phyloP scores from a whole-genome alignment of 2,113 vertebrate genomes.

The Cochlearius cochlearius region DNA sequence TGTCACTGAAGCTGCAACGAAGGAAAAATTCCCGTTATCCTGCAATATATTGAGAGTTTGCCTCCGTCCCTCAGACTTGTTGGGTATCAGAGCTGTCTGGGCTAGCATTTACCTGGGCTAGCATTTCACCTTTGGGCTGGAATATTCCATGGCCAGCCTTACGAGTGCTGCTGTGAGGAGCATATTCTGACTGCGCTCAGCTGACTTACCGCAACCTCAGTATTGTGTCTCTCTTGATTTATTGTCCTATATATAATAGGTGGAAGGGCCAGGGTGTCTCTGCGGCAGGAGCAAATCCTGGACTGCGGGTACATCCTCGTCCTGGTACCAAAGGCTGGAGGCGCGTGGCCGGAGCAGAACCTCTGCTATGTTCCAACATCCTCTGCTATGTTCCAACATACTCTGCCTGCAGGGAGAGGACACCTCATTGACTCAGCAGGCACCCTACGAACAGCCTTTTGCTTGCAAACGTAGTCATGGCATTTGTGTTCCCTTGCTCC shows the following conservation, averaged over 20 bases:
- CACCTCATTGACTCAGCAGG: background rate
- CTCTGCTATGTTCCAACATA: background rate
- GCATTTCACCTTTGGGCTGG: background rate
- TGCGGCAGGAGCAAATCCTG: background rate
- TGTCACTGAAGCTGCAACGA: too few relatives aligned
- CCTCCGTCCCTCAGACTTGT: rapidly evolving
- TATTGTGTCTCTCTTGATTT: background rate
- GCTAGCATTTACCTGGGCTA: background rate
- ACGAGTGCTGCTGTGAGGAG: background rate
- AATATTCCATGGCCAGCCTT: background rate
- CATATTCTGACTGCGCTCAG: background rate
- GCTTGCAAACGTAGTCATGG: rapidly evolving
- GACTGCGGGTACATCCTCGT: background rate
- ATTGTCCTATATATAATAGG: background rate
- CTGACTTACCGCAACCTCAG: background rate
- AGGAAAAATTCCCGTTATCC: background rate
- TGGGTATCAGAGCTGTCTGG: background rate
- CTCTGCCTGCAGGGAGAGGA: background rate
- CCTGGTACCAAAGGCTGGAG: background rate
- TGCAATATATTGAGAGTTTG: background rate
- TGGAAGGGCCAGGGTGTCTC: background rate
- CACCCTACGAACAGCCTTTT: background rate
- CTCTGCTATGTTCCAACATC: background rate
- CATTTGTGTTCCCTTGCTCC: background rate
- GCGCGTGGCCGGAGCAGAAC: rapidly evolving